Evolutionary conservation across 1,140 invertebrate genomes (phyloP).

Genomic region (Aphidius gifuensis): DNA sequence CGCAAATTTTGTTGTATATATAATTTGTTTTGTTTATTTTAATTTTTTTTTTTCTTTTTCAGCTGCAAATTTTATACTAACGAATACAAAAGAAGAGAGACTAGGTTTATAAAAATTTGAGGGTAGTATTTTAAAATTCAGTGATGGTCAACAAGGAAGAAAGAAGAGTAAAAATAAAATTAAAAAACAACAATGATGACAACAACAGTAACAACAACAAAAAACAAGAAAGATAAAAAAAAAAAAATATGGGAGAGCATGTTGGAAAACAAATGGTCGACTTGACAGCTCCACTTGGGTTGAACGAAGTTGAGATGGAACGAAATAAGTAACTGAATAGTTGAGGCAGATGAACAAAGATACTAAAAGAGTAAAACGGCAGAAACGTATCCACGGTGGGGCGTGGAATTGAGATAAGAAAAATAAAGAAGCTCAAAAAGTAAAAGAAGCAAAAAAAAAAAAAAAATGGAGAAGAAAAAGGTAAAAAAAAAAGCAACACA

Average conservation of each 20-base stretch:
- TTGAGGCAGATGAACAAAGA: constrained; percentile 11
- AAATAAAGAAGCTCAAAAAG: constrained; percentile 20
- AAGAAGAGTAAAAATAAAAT: background rate
- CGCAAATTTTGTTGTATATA: background rate
- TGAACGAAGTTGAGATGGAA: constrained; percentile 4
- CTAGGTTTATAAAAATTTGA: constrained; percentile 9
- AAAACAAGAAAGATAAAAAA: background rate
- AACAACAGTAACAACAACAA: background rate
- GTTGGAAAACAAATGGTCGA: constrained; percentile 39
- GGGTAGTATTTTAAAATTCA: constrained; percentile 17
- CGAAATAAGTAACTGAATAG: background rate
- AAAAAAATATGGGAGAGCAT: constrained; percentile 15
- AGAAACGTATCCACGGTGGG: constrained; percentile 1
- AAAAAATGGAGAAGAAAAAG: no score
- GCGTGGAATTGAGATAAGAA: constrained; percentile 20
- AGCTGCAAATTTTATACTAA: background rate
- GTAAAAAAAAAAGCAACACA: no score
- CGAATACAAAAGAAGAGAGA: background rate
- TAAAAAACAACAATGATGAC: background rate
- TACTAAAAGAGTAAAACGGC: constrained; percentile 14
- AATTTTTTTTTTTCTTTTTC: background rate
- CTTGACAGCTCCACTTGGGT: constrained; percentile 34
- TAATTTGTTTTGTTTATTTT: background rate
- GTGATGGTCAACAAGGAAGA: constrained; percentile 17
- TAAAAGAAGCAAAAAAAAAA: constrained; percentile 6